Conservation (phyloP, 2,888 invertebrate species). For the Saturnia pavonia region DNA sequence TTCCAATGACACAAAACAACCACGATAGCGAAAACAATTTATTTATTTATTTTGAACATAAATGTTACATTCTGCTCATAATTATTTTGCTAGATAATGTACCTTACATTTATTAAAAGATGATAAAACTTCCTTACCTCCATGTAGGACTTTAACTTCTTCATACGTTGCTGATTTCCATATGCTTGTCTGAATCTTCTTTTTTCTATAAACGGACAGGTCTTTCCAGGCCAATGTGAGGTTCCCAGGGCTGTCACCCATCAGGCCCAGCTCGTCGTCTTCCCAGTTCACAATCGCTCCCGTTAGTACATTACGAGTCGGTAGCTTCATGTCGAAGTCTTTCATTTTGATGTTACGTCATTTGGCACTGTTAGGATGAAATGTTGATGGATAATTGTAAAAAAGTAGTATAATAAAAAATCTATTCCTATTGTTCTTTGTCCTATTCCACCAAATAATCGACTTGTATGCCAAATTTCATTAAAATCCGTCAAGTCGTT, state of each 20-base stretch:
- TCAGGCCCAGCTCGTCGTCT: slow-evolving; percentile 62
- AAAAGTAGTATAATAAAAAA: too few species aligned
- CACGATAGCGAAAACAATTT: too few species aligned
- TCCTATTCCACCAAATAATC: too few species aligned
- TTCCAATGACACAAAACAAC: too few species aligned
- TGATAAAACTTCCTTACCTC: slow-evolving; percentile 58
- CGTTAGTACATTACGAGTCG: slow-evolving; percentile 71
- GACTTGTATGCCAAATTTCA: too few species aligned
- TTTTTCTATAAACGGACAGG: slow-evolving; percentile 75
- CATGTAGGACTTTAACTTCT: slow-evolving; percentile 78
- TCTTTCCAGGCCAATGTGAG: slow-evolving; percentile 79
- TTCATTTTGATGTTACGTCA: slow-evolving; percentile 65
- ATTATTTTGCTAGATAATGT: too few species aligned
- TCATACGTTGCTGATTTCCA: slow-evolving; percentile 76
- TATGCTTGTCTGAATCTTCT: slow-evolving; percentile 72
- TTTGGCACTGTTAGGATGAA: slow-evolving; percentile 44
- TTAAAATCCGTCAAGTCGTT: too few species aligned
- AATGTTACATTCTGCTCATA: too few species aligned
- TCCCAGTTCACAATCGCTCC: slow-evolving; percentile 75
- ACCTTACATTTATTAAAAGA: background rate
- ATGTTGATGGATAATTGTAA: background rate
- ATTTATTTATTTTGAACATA: too few species aligned
- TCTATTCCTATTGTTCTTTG: too few species aligned
- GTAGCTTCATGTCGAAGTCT: slow-evolving; percentile 54
- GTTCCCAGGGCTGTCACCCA: slow-evolving; percentile 62